A percentile compares a stretch with the other conserved stretches of the same genome.
Evolutionary conservation across 2,888 invertebrate genomes (phyloP).

Genomic region (Heliconius hortense): DNA sequence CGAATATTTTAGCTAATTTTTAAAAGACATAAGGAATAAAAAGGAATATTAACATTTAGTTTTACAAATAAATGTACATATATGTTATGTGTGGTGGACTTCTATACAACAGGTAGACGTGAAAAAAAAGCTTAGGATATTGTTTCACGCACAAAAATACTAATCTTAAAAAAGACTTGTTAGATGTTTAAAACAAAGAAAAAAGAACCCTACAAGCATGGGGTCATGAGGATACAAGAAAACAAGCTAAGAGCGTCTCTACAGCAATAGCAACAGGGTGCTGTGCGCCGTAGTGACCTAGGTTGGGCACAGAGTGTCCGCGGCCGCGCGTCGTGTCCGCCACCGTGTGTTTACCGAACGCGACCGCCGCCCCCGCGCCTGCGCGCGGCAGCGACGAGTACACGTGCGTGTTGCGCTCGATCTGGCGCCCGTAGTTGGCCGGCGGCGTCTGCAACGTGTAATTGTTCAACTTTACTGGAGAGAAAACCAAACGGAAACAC

Average conservation of each 20-base stretch:
- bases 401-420: conserved; percentile 84
- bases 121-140: background rate
- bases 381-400: conserved; percentile 91
- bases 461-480: too few species aligned
- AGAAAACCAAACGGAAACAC: too few species aligned
- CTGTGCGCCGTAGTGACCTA: conserved; percentile 84
- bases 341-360: conserved; percentile 86
- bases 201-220: background rate
- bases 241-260: conserved; percentile 45
- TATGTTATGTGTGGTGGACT: background rate
- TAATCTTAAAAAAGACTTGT: background rate
- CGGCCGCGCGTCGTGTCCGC: conserved; percentile 76
- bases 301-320: conserved; percentile 92
- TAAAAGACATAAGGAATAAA: background rate
- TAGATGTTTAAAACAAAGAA: background rate
- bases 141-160: background rate
- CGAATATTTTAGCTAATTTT: conserved; percentile 8
- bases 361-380: conserved; percentile 85
- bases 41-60: background rate
- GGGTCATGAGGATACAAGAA: background rate
- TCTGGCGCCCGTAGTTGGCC: conserved; percentile 87
- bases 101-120: background rate
- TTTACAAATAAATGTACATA: background rate
- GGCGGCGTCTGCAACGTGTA: conserved; percentile 85
- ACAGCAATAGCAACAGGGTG: conserved; percentile 45